Conservation (phyloP, 2,797 vertebrate genomes). For the Semaprochilodus insignis region DNA sequence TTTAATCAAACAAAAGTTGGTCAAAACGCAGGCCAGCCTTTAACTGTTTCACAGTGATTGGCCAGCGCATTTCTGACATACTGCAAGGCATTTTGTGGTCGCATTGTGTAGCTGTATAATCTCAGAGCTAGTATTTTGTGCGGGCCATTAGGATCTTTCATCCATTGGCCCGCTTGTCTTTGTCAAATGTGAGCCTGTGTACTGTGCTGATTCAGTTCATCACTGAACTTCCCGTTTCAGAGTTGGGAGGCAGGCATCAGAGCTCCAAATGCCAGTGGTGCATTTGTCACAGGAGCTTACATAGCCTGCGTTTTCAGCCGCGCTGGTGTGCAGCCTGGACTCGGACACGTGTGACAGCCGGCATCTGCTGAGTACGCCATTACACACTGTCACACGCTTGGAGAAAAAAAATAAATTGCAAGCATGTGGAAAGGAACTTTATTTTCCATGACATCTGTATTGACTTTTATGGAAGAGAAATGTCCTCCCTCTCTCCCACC, state of each 20-base stretch:
- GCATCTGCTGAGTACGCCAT: constrained; percentile 7
- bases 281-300: background rate
- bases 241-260: background rate
- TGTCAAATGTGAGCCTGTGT: background rate
- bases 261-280: background rate
- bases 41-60: too few species aligned
- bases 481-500: constrained; percentile 16
- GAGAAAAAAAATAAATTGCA: background rate
- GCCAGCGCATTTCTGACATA: background rate
- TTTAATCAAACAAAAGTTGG: too few species aligned
- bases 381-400: background rate
- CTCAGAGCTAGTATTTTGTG: background rate
- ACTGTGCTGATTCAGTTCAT: background rate
- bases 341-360: background rate
- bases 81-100: background rate
- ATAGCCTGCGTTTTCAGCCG: background rate
- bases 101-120: background rate
- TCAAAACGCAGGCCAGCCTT: too few species aligned
- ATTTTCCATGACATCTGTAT: constrained; percentile 30
- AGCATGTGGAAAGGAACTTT: constrained; percentile 17
- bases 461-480: constrained; percentile 20
- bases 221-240: background rate
- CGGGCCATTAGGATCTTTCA: too few species aligned
- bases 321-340: too few species aligned
- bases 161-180: background rate